phyloP scores from a whole-genome alignment of 2,113 vertebrate species.

The Proteles cristata region DNA sequence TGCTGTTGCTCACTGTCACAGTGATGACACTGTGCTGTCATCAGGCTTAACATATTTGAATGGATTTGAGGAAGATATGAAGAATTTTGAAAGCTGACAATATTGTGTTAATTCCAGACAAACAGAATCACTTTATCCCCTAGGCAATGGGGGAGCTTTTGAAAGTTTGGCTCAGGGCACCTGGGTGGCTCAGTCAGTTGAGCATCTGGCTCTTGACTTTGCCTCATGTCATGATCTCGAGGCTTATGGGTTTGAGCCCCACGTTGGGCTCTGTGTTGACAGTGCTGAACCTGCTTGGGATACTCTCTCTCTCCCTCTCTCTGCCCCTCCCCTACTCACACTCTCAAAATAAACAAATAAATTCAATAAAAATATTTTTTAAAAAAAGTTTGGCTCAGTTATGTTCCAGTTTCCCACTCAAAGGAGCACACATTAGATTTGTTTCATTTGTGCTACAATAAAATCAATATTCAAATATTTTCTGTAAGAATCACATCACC shows the following conservation, averaged over 20 bases:
- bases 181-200: too few species aligned
- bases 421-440: neutral
- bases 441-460: neutral
- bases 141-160: neutral
- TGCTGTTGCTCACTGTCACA: neutral
- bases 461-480: slow-evolving; percentile 23
- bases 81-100: neutral
- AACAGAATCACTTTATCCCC: neutral
- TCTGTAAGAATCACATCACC: neutral
- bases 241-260: too few species aligned
- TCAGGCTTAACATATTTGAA: neutral
- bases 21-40: neutral
- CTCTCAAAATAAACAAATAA: too few species aligned
- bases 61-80: neutral
- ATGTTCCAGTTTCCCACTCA: neutral
- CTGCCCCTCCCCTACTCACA: too few species aligned
- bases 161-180: neutral
- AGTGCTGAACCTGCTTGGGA: too few species aligned
- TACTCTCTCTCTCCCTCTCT: too few species aligned
- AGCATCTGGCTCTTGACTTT: too few species aligned
- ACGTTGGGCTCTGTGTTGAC: too few species aligned
- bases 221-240: too few species aligned
- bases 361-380: too few species aligned
- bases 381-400: neutral
- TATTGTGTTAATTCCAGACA: neutral